Conservation (phyloP, 2,888 invertebrate species). For the Noctuana brunneofusca region DNA sequence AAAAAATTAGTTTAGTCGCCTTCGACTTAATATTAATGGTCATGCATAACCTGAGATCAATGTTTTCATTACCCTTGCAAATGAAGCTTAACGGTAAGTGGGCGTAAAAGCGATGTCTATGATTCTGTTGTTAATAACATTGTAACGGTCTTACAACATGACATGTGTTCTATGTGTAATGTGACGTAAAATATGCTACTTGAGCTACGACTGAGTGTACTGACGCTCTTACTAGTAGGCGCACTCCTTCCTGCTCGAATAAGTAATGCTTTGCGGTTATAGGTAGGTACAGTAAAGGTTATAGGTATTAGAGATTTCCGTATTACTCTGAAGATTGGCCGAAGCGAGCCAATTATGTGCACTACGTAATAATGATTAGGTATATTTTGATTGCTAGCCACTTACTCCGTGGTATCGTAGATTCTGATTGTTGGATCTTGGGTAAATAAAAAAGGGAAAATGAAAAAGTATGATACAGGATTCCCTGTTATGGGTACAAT, state of each 20-base stretch:
- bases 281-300: slow-evolving; percentile 40
- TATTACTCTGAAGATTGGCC: slow-evolving; percentile 34
- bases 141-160: slow-evolving; percentile 36
- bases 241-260: slow-evolving; percentile 44
- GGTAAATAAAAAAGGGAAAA: not conserved
- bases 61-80: slow-evolving; percentile 47
- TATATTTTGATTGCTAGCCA: slow-evolving; percentile 8
- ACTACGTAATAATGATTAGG: not conserved
- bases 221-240: not conserved
- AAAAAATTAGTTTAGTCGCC: slow-evolving; percentile 6
- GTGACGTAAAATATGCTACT: slow-evolving; percentile 21
- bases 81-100: slow-evolving; percentile 46
- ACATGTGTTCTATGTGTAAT: slow-evolving; percentile 20
- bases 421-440: slow-evolving; percentile 1
- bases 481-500: too few relatives aligned
- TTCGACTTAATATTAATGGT: slow-evolving; percentile 20
- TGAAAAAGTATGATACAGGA: too few relatives aligned
- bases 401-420: too few relatives aligned
- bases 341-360: not conserved
- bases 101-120: slow-evolving; percentile 42
- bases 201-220: slow-evolving; percentile 12
- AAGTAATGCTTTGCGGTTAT: slow-evolving; percentile 42
- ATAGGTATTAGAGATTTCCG: slow-evolving; percentile 40
- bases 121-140: slow-evolving; percentile 34
- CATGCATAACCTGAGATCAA: slow-evolving; percentile 36